phyloP scores from a whole-genome alignment of 2,113 vertebrate genomes.

The Campylorhamphus procurvoides region DNA sequence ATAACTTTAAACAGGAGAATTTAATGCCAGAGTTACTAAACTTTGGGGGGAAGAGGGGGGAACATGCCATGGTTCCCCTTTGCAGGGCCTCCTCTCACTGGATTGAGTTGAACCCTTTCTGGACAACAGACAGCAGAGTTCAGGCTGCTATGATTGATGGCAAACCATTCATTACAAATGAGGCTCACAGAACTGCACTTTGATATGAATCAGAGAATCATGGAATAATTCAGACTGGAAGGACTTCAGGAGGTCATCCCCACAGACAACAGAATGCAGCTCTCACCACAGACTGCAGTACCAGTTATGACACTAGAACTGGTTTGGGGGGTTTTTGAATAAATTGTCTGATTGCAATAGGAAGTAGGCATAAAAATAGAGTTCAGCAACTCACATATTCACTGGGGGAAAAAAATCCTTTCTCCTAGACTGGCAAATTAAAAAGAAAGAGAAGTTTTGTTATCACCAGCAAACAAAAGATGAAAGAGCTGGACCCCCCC shows the following conservation, averaged over 20 bases:
- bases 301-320: neutral
- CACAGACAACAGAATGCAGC: neutral
- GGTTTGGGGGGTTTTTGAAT: neutral
- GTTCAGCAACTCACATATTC: neutral
- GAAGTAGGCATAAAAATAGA: neutral
- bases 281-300: neutral
- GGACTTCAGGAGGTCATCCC: neutral
- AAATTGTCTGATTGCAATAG: neutral
- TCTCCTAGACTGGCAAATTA: neutral
- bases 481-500: neutral
- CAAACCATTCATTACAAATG: neutral
- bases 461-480: neutral
- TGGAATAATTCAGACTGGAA: neutral
- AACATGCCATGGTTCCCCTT: neutral
- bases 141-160: neutral
- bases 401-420: neutral
- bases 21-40: neutral
- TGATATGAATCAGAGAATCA: neutral
- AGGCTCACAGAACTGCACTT: neutral
- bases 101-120: neutral
- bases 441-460: neutral
- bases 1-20: neutral
- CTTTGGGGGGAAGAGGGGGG: accelerated
- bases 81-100: neutral
- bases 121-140: neutral